Evolutionary conservation across 2,888 invertebrate genomes (phyloP), one percentile per base, ranked within the genome.

Genomic region (Hetaerina titia): DNA sequence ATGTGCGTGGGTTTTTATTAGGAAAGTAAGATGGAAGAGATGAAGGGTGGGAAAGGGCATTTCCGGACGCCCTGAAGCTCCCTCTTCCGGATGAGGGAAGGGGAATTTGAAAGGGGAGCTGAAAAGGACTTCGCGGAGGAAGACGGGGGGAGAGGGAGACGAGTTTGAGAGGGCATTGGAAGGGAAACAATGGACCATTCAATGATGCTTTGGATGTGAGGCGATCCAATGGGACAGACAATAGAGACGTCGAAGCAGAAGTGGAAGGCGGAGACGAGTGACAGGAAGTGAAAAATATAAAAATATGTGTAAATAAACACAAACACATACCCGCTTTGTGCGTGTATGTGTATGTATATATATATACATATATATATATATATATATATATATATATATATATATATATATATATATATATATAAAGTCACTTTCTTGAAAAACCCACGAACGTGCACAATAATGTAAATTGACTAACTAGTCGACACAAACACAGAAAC

Each of bases 131-230:
- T 4, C 45, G 45, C 45, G 45, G 45, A 45, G 45, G 2, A n/a
- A 11, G 81, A 81, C 31, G 31, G n/a, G 31, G 31, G 25, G 31
- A 13, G 81, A 31, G 31, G 22, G 81, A 31, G 81, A 22, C 11
- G 22, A 81, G 81, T 25, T 31, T 81, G 11, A 9, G 7, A 5
- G 25, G 31, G 69, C 8, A 69, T 45, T 45, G 69, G 69, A 22
- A n/a, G n/a, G 25, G 81, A 81, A 81, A 81, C 81, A 81, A 81
- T 81, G 81, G 81, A 81, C 81, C 81, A 31, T 81, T 31, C 13
- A 31, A 81, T 81, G 81, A 81, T 81, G 81, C 81, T 31, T 81
- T 81, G 81, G 81, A 81, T 15, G 81, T 25, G 81, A 81, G 81
- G 81, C 31, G 81, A 81, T 81, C 81, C 81, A 31, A 11, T 31